Evolutionary conservation across 2,888 invertebrate genomes (phyloP), one percentile per base, ranked within the genome.

Genomic region (Trichogramma dendrolimi): DNA sequence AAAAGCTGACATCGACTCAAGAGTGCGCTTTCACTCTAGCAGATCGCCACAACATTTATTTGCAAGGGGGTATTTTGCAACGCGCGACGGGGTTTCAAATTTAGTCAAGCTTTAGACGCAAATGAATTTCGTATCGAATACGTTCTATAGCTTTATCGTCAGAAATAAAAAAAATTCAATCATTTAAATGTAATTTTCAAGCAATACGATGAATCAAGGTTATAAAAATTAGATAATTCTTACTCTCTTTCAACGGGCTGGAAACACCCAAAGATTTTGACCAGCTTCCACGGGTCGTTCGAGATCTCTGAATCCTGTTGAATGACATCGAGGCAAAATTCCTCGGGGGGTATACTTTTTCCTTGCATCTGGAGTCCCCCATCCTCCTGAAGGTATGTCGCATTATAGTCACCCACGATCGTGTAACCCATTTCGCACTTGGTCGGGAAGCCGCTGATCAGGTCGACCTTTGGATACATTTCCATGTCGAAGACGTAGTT

Each of bases 251-350:
- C 78, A 69, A 84, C 82, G 68, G 85, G 83, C 69, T 86, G 84
- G 14, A 84, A 80, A 73, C 88, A 88, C 4, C 84, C 83, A 68
- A 86, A 84, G 68, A 88, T 84, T 76, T 86, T 85, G 38, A 84
- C 75, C n/a, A 72, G 69, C 14, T 70, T 72, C 38, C 74, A 73
- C 48, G 49, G 66, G 53, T 43, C 58, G 56, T 72, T 70, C 55
- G 78, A 80, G 62, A 73, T 71, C 63, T 79, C 72, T 63, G 27
- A 27, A 27, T 27, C 27, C 27, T 27, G 27, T 27, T 74, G 74
- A 6, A 64, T 8, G 43, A 61, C 55, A 66, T 80, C 80, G 59
- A 81, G 69, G 72, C 81, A 80, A 66, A 80, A 79, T 62, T 77
- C 81, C 74, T 72, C 80, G 73, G 72, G 67, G 43, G 74, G 76